phyloP scores from a whole-genome alignment of 2,888 invertebrate genomes.

The Drosophila picticornis region DNA sequence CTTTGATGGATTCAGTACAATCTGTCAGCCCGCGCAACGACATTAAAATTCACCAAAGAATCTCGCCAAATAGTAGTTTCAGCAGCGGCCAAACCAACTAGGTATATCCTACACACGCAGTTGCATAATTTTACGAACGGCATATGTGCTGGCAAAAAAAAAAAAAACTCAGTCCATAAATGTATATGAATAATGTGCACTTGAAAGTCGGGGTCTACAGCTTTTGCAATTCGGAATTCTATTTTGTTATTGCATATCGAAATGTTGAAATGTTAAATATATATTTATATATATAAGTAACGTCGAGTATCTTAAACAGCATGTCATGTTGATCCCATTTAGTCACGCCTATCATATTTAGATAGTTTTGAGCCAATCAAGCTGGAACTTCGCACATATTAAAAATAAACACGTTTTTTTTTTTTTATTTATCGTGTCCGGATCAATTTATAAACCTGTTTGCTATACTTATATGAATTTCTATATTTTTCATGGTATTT shows the following conservation, averaged over 20 bases:
- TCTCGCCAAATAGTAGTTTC: slow-evolving; percentile 55
- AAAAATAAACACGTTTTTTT: not conserved
- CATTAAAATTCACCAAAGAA: slow-evolving; percentile 51
- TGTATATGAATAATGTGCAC: slow-evolving; percentile 7
- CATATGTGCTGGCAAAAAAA: slow-evolving; percentile 7
- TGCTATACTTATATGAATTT: slow-evolving; percentile 9
- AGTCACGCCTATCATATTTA: slow-evolving; percentile 19
- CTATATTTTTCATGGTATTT: slow-evolving; percentile 15
- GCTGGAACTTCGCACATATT: slow-evolving; percentile 10
- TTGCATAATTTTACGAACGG: not conserved
- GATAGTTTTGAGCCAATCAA: slow-evolving; percentile 24
- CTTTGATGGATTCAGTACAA: slow-evolving; percentile 20
- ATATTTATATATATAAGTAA: slow-evolving; percentile 2
- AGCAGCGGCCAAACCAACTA: slow-evolving; percentile 53
- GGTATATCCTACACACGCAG: slow-evolving; percentile 6
- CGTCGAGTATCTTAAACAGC: slow-evolving; percentile 6
- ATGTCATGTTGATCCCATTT: not conserved
- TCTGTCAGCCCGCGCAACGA: slow-evolving; percentile 23
- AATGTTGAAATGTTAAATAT: slow-evolving; percentile 1
- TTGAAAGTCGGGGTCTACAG: not conserved
- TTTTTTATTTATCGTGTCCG: not conserved
- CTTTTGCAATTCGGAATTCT: slow-evolving; percentile 8
- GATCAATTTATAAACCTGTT: slow-evolving; percentile 22
- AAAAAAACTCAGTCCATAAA: slow-evolving; percentile 8
- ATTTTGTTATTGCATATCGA: slow-evolving; percentile 11